Conservation (phyloP, 2,113 vertebrate species). For the Epinephelus cyanopodus region DNA sequence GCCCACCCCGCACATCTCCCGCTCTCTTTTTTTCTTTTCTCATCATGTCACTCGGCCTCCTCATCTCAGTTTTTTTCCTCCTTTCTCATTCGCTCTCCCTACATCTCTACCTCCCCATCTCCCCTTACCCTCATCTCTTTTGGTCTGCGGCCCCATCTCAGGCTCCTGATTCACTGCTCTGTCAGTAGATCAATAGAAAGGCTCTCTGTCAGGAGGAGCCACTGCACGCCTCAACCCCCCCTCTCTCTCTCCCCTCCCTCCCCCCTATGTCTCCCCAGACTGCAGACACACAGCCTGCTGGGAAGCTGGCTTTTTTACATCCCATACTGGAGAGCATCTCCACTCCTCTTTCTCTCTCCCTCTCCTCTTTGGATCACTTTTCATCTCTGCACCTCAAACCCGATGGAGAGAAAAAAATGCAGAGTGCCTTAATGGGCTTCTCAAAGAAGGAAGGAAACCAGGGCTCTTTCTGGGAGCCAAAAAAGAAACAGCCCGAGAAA, state of each 20-base stretch:
- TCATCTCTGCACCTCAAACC: constrained; percentile 50
- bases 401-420: constrained; percentile 16
- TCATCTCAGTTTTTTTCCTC: neutral
- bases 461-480: constrained; percentile 43
- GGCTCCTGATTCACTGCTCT: constrained; percentile 78
- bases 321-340: constrained; percentile 39
- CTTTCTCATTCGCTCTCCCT: neutral
- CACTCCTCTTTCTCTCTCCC: too few relatives aligned
- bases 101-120: constrained; percentile 45
- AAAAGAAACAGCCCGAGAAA: constrained; percentile 56
- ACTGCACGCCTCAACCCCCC: constrained; percentile 1
- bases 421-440: constrained; percentile 28
- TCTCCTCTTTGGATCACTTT: constrained; percentile 49
- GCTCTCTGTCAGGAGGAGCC: constrained; percentile 69
- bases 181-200: constrained; percentile 79
- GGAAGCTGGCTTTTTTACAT: constrained; percentile 50
- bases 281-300: constrained; percentile 64
- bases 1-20: neutral
- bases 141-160: constrained; percentile 59
- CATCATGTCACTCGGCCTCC: constrained; percentile 18
- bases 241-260: neutral
- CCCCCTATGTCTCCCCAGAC: constrained; percentile 39
- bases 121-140: constrained; percentile 53
- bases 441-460: constrained; percentile 27
- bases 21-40: neutral